A percentile compares a stretch with the other conserved stretches of the same genome.
Conservation (phyloP, 2,797 vertebrate genomes). For the Pyrocephalus nanus region DNA sequence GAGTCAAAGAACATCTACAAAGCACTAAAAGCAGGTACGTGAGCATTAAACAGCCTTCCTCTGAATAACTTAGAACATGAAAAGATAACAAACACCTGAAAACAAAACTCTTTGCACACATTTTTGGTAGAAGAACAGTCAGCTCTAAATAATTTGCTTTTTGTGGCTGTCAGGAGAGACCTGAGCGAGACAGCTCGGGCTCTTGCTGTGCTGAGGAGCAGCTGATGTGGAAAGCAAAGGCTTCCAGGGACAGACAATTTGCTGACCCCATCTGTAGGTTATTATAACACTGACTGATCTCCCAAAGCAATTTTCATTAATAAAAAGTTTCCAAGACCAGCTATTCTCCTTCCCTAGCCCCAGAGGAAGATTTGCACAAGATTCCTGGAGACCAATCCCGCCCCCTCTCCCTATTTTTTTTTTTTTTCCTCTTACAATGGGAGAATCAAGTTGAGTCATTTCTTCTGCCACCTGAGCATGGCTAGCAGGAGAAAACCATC, state of each 20-base stretch:
- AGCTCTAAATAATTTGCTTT: not conserved
- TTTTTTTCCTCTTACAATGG: not conserved
- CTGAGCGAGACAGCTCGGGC: fast-evolving
- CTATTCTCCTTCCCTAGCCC: not conserved
- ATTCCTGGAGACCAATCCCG: not conserved
- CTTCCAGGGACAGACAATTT: not conserved
- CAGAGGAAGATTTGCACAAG: not conserved
- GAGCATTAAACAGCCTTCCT: not conserved
- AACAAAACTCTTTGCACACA: not conserved
- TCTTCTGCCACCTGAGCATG: not conserved
- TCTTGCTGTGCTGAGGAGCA: not conserved
- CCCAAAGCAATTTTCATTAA: not conserved
- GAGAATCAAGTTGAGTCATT: not conserved
- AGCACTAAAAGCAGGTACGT: not conserved
- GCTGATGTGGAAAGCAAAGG: not conserved
- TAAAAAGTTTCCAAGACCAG: not conserved
- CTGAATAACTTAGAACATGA: not conserved
- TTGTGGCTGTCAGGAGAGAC: not conserved
- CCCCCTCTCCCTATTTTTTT: not conserved
- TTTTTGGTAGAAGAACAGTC: not conserved
- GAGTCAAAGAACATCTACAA: not conserved
- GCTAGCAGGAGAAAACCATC: not conserved
- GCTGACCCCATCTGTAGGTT: not conserved
- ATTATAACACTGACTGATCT: not conserved
- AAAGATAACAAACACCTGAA: not conserved